These are phyloP conservation scores for Creontiades dilutus DNA, from an alignment of 2,888 invertebrate genomes.

Conservation along the genomic window DNA sequence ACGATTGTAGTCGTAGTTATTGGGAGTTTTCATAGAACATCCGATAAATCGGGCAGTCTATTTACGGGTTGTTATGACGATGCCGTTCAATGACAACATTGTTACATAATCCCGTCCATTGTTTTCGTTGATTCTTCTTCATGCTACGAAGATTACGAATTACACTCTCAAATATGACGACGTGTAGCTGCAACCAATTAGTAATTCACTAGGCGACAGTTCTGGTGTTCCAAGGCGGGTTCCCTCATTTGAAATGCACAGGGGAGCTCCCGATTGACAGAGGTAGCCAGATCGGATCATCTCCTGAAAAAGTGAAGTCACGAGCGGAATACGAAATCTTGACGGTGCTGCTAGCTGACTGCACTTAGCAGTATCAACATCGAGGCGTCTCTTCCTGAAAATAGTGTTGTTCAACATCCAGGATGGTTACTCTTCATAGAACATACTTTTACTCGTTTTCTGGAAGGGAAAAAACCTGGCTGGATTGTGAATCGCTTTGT, in stretches of 20 bases:
- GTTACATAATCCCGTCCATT: no score
- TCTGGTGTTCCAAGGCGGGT: neutral
- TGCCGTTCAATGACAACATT: no score
- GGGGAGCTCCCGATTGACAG: conserved; percentile 24
- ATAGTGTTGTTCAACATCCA: neutral
- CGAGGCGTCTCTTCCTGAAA: neutral
- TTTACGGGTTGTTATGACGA: no score
- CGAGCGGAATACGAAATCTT: neutral
- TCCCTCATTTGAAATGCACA: conserved; percentile 1
- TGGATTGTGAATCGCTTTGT: no score
- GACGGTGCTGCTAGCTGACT: neutral
- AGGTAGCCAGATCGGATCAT: conserved; percentile 16
- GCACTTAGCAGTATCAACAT: neutral
- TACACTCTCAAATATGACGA: neutral
- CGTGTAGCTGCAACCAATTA: conserved; percentile 1
- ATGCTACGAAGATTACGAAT: no score
- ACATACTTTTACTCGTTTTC: no score
- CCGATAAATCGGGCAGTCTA: no score
- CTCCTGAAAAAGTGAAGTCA: neutral
- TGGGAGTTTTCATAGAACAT: no score
- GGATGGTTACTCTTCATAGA: neutral
- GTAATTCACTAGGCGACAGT: conserved; percentile 7
- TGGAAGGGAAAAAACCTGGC: no score
- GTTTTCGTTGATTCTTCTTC: no score
- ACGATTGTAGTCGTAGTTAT: no score